Conservation (phyloP, 2,113 vertebrate species). For the Pseudonaja textilis region DNA sequence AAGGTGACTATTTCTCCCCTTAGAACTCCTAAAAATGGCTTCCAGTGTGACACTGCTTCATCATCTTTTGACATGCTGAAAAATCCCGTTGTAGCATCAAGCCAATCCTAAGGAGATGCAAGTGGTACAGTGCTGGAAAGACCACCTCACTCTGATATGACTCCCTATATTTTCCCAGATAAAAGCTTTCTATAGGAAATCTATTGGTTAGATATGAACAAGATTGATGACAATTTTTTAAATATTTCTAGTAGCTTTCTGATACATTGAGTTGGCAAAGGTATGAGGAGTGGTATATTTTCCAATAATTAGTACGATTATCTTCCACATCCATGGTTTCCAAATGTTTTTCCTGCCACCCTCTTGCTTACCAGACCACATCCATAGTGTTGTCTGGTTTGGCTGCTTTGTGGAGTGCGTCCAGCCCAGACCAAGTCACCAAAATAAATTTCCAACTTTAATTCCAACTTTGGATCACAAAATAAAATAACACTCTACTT, state of each 20-base stretch:
- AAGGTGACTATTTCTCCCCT: not conserved
- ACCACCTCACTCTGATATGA: not conserved
- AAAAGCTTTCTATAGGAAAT: not conserved
- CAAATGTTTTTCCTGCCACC: not conserved
- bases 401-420: not conserved
- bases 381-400: not conserved
- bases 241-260: not conserved
- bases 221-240: not conserved
- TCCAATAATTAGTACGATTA: not conserved
- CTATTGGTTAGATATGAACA: not conserved
- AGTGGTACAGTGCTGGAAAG: not conserved
- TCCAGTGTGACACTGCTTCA: not conserved
- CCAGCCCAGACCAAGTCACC: not conserved
- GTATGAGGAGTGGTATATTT: not conserved
- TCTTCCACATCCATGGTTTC: not conserved
- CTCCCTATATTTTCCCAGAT: not conserved
- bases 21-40: not conserved
- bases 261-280: not conserved
- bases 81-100: not conserved
- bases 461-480: not conserved
- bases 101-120: not conserved
- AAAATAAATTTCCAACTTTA: not conserved
- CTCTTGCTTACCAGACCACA: not conserved
- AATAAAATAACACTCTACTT: not conserved
- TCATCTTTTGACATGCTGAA: not conserved